Evolutionary conservation across 30 jellyfish, hydroid and myxozoan genomes (phyloP).

Genomic region (Chrysaora quinquecirrha): DNA sequence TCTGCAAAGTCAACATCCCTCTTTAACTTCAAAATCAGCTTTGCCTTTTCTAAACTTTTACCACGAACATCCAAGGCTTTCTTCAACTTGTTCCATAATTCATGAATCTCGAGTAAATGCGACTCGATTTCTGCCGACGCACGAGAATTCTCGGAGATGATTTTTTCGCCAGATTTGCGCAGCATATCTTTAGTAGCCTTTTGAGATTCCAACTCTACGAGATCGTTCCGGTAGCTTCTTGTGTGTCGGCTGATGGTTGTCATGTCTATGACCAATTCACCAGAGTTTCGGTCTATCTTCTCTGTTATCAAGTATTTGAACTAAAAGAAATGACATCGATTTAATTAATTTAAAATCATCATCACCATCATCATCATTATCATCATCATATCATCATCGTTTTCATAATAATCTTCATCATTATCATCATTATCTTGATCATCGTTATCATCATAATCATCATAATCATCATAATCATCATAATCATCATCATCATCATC

Average conservation of each 20-base stretch:
- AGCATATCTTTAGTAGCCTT: slow-evolving; percentile 36
- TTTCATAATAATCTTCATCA: too few species aligned
- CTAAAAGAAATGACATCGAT: neutral
- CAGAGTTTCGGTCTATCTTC: neutral
- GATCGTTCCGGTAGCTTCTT: neutral
- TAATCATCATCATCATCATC: too few species aligned
- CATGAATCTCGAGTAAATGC: slow-evolving; percentile 7
- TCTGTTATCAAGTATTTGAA: neutral
- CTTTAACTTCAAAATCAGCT: slow-evolving; percentile 29
- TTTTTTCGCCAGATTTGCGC: slow-evolving; percentile 25
- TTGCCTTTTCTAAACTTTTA: slow-evolving; percentile 20
- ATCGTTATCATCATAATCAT: too few species aligned
- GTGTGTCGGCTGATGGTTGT: neutral
- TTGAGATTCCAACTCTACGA: slow-evolving; percentile 45
- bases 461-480: too few species aligned
- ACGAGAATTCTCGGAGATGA: slow-evolving; percentile 11
- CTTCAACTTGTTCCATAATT: slow-evolving; percentile 24
- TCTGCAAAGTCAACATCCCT: slow-evolving; percentile 71
- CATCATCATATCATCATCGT: too few species aligned
- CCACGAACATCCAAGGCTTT: slow-evolving; percentile 7
- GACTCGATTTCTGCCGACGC: slow-evolving; percentile 46
- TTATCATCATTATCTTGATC: too few species aligned
- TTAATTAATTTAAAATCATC: too few species aligned
- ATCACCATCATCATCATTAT: too few species aligned
- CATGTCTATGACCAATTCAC: neutral